Evolutionary conservation across 35 echinoderm and acorn worm genomes (phyloP).

Genomic region (Apostichopus californicus): DNA sequence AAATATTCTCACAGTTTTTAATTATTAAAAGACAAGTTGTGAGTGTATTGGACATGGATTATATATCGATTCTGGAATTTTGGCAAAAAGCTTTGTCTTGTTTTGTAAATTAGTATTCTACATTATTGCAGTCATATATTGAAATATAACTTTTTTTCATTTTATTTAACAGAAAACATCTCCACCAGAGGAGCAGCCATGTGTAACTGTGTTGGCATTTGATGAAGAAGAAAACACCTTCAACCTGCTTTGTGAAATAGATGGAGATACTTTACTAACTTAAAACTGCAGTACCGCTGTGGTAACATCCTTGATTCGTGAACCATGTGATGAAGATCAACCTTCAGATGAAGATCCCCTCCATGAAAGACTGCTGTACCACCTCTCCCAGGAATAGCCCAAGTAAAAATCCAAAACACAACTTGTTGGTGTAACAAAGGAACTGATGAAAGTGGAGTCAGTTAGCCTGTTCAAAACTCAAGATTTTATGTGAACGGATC

Average conservation of each 20-base stretch:
- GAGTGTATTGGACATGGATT: not conserved
- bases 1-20: not conserved
- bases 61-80: not conserved
- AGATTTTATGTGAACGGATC: no score
- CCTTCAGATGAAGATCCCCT: no score
- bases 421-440: no score
- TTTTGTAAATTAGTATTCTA: not conserved
- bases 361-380: no score
- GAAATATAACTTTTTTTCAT: not conserved
- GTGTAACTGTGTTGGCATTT: not conserved
- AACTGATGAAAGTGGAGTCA: no score
- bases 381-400: no score
- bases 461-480: no score
- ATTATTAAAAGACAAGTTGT: not conserved
- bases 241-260: not conserved
- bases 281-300: not conserved
- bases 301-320: no score
- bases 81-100: not conserved
- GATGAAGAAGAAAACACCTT: not conserved
- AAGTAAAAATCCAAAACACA: no score
- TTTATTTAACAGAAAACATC: not conserved
- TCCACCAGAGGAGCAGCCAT: not conserved
- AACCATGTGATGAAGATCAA: no score
- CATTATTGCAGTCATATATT: not conserved
- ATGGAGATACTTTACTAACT: not conserved